phyloP scores from a whole-genome alignment of 2,888 invertebrate genomes.

The Amphipoea lucens region DNA sequence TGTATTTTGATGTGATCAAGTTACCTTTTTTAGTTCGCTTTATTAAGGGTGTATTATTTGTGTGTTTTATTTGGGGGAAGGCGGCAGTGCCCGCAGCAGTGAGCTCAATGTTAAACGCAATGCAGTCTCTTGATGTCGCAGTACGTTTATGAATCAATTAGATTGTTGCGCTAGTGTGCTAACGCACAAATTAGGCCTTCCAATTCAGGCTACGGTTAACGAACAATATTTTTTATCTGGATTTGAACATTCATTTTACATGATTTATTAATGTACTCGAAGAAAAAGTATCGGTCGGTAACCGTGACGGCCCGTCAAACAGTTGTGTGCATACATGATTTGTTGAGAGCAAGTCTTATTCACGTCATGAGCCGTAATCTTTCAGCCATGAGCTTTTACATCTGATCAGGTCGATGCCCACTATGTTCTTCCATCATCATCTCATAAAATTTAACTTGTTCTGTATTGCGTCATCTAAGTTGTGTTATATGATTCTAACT shows the following conservation, averaged over 20 bases:
- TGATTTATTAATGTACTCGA: conserved; percentile 30
- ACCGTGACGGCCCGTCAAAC: conserved; percentile 78
- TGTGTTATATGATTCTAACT: conserved; percentile 75
- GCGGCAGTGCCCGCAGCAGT: conserved; percentile 94
- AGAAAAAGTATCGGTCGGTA: conserved; percentile 80
- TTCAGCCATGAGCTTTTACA: conserved; percentile 78
- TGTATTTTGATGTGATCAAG: conserved; percentile 62
- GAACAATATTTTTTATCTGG: conserved; percentile 77
- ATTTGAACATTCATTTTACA: conserved; percentile 42
- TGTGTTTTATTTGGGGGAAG: conserved; percentile 90
- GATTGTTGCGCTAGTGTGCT: conserved; percentile 90
- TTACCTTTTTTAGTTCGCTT: conserved; percentile 67
- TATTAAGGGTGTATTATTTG: conserved; percentile 86
- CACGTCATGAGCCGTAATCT: conserved; percentile 81
- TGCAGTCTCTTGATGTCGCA: conserved; percentile 91
- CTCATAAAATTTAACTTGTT: conserved; percentile 68
- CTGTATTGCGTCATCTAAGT: conserved; percentile 70
- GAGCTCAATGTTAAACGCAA: conserved; percentile 94
- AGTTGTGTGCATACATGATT: conserved; percentile 81
- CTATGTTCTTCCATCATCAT: conserved; percentile 70
- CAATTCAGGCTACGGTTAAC: conserved; percentile 82
- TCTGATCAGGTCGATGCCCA: conserved; percentile 71
- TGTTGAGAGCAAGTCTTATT: conserved; percentile 79
- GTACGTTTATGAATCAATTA: conserved; percentile 89
- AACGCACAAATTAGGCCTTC: conserved; percentile 86